Percentiles rank a stretch among this genome's conserved stretches.
phyloP scores from a whole-genome alignment of 2,113 vertebrate species.

The Nesospiza acunhae region DNA sequence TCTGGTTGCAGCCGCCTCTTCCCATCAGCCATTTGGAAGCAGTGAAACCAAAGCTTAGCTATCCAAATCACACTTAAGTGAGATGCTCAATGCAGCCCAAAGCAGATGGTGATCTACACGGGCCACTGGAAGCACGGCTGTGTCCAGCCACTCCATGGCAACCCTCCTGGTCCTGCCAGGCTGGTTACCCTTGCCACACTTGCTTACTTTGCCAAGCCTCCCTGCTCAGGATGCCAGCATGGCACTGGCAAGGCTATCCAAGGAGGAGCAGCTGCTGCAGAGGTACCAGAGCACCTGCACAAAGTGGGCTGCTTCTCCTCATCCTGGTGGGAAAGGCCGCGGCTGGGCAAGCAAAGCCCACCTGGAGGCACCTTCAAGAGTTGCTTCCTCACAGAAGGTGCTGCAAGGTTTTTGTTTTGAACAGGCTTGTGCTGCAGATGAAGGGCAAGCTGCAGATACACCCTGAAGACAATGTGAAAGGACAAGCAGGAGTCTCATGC shows the following conservation, averaged over 20 bases:
- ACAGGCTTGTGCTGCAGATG: neutral
- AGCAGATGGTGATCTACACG: neutral
- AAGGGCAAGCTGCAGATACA: neutral
- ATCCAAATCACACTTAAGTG: neutral
- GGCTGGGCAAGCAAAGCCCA: neutral
- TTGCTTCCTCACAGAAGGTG: neutral
- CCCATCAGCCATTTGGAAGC: neutral
- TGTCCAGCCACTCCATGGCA: neutral
- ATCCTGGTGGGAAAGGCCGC: neutral
- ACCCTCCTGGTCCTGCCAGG: neutral
- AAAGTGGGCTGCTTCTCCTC: neutral
- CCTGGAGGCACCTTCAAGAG: neutral
- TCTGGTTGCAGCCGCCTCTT: neutral
- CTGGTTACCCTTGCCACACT: fast-evolving
- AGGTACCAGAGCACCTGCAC: neutral
- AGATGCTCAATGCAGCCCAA: neutral
- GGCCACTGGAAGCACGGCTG: neutral
- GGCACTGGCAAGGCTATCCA: neutral
- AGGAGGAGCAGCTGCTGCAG: neutral
- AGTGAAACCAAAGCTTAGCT: neutral
- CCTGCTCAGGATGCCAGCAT: neutral
- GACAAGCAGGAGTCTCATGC: neutral
- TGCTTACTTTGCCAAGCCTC: neutral
- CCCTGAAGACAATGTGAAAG: neutral
- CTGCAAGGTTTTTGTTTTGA: neutral